A percentile compares a stretch with the other conserved stretches of the same genome.
These are phyloP conservation scores for Enteromius anoplus DNA, from an alignment of 2,797 vertebrate genomes.

Conservation along the genomic window DNA sequence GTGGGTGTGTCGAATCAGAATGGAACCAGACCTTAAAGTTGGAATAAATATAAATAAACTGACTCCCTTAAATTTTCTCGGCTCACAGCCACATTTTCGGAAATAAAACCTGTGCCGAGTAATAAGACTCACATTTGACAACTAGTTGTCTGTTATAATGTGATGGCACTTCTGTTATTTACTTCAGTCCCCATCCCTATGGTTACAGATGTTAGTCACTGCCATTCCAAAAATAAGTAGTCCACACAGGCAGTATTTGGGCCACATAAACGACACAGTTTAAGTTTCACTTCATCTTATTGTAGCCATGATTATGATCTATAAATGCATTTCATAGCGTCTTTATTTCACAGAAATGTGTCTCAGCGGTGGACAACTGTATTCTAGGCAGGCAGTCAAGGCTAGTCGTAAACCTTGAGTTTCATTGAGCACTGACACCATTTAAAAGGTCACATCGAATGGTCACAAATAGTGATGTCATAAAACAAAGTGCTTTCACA, in stretches of 20 bases:
- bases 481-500: slow-evolving; percentile 18
- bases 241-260: neutral
- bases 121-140: neutral
- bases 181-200: neutral
- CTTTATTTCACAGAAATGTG: slow-evolving; percentile 1
- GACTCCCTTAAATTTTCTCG: neutral
- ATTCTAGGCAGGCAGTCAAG: slow-evolving; percentile 12
- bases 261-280: neutral
- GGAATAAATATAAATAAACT: neutral
- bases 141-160: neutral
- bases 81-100: neutral
- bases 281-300: neutral
- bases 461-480: slow-evolving; percentile 21
- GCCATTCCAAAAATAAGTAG: neutral
- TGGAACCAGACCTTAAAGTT: neutral
- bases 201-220: neutral
- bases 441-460: slow-evolving; percentile 29
- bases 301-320: neutral
- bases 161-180: neutral
- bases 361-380: neutral
- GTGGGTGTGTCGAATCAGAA: neutral
- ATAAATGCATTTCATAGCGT: neutral
- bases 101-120: neutral
- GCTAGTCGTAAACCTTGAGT: slow-evolving; percentile 11
- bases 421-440: slow-evolving; percentile 7